A percentile compares a stretch with the other conserved stretches of the same genome.
phyloP scores from a whole-genome alignment of 2,888 invertebrate species.

The Ceramica pisi region DNA sequence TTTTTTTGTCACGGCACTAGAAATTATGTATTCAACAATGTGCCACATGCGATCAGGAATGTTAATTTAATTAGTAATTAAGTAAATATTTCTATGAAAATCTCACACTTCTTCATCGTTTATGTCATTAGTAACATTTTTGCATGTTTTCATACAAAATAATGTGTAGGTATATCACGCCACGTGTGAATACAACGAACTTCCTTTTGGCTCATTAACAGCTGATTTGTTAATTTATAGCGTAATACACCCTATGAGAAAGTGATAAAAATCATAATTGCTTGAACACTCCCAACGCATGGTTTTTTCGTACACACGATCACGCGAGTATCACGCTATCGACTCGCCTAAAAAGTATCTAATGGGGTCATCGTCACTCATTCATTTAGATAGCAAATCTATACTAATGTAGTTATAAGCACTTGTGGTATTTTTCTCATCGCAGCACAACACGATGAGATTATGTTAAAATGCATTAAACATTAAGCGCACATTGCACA shows the following conservation, averaged over 20 bases:
- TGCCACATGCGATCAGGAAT: not conserved
- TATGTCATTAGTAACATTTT: not conserved
- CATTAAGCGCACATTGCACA: conserved; percentile 54
- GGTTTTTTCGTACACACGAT: conserved; percentile 46
- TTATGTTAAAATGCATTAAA: conserved; percentile 57
- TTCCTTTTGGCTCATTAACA: conserved; percentile 33
- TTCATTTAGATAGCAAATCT: conserved; percentile 53
- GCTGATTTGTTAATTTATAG: conserved; percentile 42
- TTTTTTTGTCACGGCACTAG: conserved; percentile 23
- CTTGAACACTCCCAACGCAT: conserved; percentile 20
- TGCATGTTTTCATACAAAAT: conserved; percentile 15
- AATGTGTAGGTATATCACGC: conserved; percentile 4
- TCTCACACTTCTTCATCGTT: not conserved
- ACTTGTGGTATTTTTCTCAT: conserved; percentile 36
- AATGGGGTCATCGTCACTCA: conserved; percentile 57
- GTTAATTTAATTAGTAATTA: not conserved
- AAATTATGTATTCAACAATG: conserved; percentile 14
- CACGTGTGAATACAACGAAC: conserved; percentile 40
- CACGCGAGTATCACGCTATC: conserved; percentile 63
- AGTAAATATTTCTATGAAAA: conserved; percentile 7
- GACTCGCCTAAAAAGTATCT: conserved; percentile 49
- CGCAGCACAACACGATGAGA: conserved; percentile 43
- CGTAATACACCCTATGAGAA: conserved; percentile 31
- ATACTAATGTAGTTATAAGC: conserved; percentile 32
- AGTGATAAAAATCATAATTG: conserved; percentile 48